These are phyloP conservation scores for Pseudorasbora parva DNA, from an alignment of 2,113 vertebrate species.

Conservation along the genomic window DNA sequence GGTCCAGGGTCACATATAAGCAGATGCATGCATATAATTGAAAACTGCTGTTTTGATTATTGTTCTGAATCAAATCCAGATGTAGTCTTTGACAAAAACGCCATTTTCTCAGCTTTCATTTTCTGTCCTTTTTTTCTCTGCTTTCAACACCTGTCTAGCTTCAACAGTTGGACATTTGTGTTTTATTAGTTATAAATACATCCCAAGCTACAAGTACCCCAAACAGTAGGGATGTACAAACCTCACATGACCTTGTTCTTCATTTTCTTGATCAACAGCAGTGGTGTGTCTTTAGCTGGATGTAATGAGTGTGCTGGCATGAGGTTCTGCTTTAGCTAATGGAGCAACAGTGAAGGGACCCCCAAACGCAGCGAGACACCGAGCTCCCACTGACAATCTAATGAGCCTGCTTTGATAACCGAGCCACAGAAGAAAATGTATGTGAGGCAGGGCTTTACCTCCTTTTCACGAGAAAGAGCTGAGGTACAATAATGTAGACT, in stretches of 20 bases:
- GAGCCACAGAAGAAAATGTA: neutral
- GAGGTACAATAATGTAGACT: conserved; percentile 7
- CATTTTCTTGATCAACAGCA: neutral
- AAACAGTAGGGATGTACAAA: neutral
- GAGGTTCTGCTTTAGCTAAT: conserved; percentile 4
- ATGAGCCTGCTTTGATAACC: conserved; percentile 34
- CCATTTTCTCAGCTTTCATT: neutral
- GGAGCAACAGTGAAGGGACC: neutral
- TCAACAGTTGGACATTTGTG: neutral
- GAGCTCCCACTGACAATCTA: conserved; percentile 30
- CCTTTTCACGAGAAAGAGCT: neutral
- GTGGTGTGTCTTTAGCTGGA: conserved; percentile 8
- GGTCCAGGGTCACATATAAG: too few relatives aligned
- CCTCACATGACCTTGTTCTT: neutral
- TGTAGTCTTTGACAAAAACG: too few relatives aligned
- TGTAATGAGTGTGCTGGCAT: neutral
- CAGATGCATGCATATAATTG: too few relatives aligned
- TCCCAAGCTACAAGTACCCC: neutral
- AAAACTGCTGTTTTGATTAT: too few relatives aligned
- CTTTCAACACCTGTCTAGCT: neutral
- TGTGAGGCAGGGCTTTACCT: conserved; percentile 9
- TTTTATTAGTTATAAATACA: neutral
- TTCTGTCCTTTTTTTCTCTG: neutral
- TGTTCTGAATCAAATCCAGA: too few relatives aligned
- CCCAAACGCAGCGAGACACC: neutral